phyloP scores from a whole-genome alignment of 2,113 vertebrate genomes.

The Tinamus guttatus region DNA sequence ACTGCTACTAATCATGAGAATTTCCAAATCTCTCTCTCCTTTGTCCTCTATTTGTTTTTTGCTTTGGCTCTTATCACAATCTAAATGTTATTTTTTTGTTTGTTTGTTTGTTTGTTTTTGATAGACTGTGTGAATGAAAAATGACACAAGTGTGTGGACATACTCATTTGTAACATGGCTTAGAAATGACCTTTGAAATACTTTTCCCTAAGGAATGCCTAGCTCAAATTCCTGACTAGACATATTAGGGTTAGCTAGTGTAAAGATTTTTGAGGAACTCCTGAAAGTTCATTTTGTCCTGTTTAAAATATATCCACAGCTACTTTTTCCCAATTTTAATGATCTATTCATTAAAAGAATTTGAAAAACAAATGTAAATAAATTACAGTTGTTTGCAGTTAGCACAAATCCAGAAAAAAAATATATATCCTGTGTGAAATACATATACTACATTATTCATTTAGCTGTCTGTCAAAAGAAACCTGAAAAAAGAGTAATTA shows the following conservation, averaged over 20 bases:
- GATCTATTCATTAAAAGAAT: not conserved
- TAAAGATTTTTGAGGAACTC: not conserved
- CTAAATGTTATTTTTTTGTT: not conserved
- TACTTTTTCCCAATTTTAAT: not conserved
- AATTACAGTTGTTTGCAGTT: not conserved
- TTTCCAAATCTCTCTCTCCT: not conserved
- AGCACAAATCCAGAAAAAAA: not conserved
- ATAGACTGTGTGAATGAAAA: not conserved
- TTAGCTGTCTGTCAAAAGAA: not conserved
- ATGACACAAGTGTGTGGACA: accelerated
- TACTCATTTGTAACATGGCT: not conserved
- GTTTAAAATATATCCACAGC: not conserved
- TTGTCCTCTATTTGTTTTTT: not conserved
- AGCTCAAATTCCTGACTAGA: not conserved
- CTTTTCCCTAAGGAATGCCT: not conserved
- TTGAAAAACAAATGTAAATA: not conserved
- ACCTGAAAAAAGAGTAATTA: not conserved
- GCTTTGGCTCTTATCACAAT: not conserved
- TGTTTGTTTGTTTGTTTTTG: too few relatives aligned
- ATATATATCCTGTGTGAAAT: not conserved
- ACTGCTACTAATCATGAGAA: not conserved
- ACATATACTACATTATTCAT: not conserved
- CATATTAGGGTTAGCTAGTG: not conserved
- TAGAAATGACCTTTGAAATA: not conserved
- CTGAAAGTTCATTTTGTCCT: not conserved